Percentiles rank a stretch among this genome's conserved stretches.
Conservation (phyloP, 2,888 invertebrate species). For the Eurytoma californica region DNA sequence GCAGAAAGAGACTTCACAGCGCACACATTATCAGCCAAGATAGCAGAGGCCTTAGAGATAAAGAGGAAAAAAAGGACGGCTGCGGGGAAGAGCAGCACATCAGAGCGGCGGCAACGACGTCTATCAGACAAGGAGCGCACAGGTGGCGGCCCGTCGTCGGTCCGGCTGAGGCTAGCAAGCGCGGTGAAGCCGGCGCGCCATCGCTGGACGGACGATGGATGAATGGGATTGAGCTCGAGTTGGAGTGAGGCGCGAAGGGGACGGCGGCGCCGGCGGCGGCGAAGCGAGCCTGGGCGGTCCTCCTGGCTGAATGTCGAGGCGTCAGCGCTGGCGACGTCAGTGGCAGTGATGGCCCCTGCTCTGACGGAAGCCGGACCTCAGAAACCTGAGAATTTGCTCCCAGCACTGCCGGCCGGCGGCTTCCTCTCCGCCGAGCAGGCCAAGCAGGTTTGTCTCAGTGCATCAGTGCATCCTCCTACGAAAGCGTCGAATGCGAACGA, state of each 20-base stretch:
- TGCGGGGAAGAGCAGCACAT: not conserved
- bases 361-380: constrained; percentile 84
- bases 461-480: constrained; percentile 45
- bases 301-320: constrained; percentile 73
- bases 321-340: constrained; percentile 72
- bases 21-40: constrained; percentile 19
- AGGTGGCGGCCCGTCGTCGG: not conserved
- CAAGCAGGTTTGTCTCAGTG: constrained; percentile 63
- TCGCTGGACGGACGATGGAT: constrained; percentile 66
- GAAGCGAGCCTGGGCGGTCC: constrained; percentile 68
- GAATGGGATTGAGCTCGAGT: constrained; percentile 73
- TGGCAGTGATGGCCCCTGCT: constrained; percentile 95
- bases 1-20: no score
- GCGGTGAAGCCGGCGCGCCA: constrained; percentile 39
- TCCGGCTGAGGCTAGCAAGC: not conserved
- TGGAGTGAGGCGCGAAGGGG: constrained; percentile 66
- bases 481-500: constrained; percentile 48
- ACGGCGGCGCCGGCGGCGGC: constrained; percentile 45
- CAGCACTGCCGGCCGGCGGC: constrained; percentile 71
- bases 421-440: constrained; percentile 73
- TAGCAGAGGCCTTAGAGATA: constrained; percentile 6
- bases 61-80: not conserved
- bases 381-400: constrained; percentile 73
- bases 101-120: not conserved
- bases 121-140: not conserved